phyloP scores from a whole-genome alignment of 2,888 invertebrate species.

The Alsophila aescularia region DNA sequence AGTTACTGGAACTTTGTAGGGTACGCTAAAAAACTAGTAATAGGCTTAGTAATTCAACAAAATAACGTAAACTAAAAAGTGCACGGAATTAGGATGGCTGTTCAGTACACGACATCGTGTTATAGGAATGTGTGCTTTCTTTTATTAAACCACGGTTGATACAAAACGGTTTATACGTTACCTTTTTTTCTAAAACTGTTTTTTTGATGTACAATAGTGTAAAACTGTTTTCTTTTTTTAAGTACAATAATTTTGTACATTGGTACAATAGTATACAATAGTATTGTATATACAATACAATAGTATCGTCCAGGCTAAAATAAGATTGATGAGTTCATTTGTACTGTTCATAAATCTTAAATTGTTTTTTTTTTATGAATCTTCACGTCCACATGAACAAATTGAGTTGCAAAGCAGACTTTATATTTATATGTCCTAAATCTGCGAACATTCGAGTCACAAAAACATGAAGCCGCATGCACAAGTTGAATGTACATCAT shows the following conservation, averaged over 20 bases:
- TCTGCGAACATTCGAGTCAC: slow-evolving; percentile 13
- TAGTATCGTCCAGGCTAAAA: too few species aligned
- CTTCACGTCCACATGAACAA: slow-evolving; percentile 7
- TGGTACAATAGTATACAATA: too few species aligned
- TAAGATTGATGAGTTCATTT: too few species aligned
- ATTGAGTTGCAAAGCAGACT: slow-evolving; percentile 2
- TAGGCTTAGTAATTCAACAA: slow-evolving; percentile 56
- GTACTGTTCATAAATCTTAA: not conserved
- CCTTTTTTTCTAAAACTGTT: too few species aligned
- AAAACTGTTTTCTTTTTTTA: too few species aligned
- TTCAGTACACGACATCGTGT: not conserved
- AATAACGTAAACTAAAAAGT: slow-evolving; percentile 41
- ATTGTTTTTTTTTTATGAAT: not conserved
- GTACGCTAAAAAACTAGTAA: slow-evolving; percentile 55
- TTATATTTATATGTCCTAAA: slow-evolving; percentile 15
- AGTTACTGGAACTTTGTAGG: slow-evolving; percentile 28
- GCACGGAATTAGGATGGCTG: slow-evolving; percentile 22
- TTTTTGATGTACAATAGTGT: too few species aligned
- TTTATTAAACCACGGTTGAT: too few species aligned
- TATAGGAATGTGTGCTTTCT: too few species aligned
- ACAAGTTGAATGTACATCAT: slow-evolving; percentile 30
- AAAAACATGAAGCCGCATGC: slow-evolving; percentile 17
- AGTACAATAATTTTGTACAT: too few species aligned
- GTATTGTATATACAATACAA: too few species aligned
- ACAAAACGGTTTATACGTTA: too few species aligned